These are phyloP conservation scores for Osedax frankpressi DNA, from an alignment of 2,888 invertebrate species.

Conservation along the genomic window DNA sequence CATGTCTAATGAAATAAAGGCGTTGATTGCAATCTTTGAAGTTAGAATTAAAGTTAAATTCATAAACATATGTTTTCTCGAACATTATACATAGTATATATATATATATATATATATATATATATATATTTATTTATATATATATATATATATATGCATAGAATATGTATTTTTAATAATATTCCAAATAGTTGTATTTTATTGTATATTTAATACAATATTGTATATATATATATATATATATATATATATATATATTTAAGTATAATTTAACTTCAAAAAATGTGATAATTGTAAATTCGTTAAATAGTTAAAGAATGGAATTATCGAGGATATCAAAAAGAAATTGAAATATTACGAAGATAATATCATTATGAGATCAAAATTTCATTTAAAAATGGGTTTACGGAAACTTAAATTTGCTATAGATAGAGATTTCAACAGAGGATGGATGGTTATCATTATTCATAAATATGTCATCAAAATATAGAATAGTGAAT, in stretches of 20 bases:
- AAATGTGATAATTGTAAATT: neutral
- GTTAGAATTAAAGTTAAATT: too few species aligned
- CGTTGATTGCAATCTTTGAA: neutral
- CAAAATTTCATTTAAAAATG: neutral
- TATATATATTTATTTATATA: too few species aligned
- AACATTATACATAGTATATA: too few species aligned
- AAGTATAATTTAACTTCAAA: neutral
- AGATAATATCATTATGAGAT: neutral
- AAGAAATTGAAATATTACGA: neutral
- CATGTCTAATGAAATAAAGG: neutral
- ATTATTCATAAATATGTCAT: too few species aligned
- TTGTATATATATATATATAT: neutral
- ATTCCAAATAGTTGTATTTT: neutral
- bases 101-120: too few species aligned
- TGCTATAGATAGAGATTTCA: neutral
- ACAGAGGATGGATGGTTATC: neutral
- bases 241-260: neutral
- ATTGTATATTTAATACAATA: neutral
- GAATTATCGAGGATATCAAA: neutral
- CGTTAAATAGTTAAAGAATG: neutral
- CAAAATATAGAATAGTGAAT: too few species aligned
- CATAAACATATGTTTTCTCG: too few species aligned
- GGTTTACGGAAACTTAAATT: constrained; percentile 1
- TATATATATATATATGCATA: too few species aligned
- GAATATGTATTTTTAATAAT: too few species aligned